Base-by-base conservation (phyloP, 1,140 invertebrate species). In the Drosophila sturtevanti region DNA sequence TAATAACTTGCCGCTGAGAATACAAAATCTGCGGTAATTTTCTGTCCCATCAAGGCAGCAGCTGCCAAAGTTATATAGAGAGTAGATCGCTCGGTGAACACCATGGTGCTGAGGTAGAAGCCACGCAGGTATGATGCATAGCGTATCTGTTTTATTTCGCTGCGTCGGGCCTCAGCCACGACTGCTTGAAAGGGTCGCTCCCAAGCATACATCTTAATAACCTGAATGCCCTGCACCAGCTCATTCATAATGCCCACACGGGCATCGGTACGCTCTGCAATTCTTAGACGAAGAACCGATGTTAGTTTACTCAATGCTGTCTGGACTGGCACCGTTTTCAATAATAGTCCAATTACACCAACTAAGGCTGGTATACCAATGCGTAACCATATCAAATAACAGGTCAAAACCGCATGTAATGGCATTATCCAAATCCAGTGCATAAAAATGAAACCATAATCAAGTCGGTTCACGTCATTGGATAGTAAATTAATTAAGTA, bases 121-220 rank as follows among this genome's bases (percentile, higher is more conserved):
- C 94, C 96, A 62, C 95, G 93, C 9, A 97, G 92, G 78, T 96
- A 95, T 0, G 95, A 95, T 0, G 95, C 93, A 22, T 93, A 93
- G 14, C 93, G 94, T 35, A 98, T 94, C 48, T 94, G 93, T 27
- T 93, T 92, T 27, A 97, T 94, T 92, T 97, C 96, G 21, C 93
- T 87, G 10, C 92, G 92, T 68, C 96, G 89, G 3, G 93, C 93
- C 7, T 80, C 60, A 6, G 92, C 92, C 0, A 95, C 93, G 0
- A 95, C 92, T 24, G 92, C 93, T 61, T 93, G 93, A 63, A 96
- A 96, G 3, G 95, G 95, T 65, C 93, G 94, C 78, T 96, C 95
- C 95, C 95, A 96, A 1, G 95, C 94, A 75, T 96, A 96, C 95
- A 97, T 96, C 92, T 97, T 97, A 16, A 97, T 95, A 60, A 97